Percentiles rank a stretch among this genome's conserved stretches.
Evolutionary conservation across 1,140 invertebrate genomes (phyloP).

Genomic region (Pseudoatta argentina): DNA sequence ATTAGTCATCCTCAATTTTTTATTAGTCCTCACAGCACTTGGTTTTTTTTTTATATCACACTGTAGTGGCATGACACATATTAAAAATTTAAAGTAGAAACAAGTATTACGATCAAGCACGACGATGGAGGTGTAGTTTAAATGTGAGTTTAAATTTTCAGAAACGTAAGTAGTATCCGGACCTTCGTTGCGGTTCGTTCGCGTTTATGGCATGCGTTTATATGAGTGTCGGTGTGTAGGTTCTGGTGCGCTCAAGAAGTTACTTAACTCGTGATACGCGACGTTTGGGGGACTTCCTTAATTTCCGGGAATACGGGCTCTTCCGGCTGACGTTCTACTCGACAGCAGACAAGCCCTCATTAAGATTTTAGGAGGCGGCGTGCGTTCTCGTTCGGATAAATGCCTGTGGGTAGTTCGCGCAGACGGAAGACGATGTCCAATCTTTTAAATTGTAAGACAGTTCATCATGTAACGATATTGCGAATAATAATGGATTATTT

Average conservation of each 20-base stretch:
- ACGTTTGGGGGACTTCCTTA: conserved; percentile 74
- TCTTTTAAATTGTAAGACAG: conserved; percentile 30
- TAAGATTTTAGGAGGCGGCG: conserved; percentile 71
- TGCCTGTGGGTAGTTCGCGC: conserved; percentile 16
- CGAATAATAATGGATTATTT: neutral
- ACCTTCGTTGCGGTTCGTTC: conserved; percentile 55
- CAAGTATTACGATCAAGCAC: conserved; percentile 6
- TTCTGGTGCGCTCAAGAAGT: conserved; percentile 60
- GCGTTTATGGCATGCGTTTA: conserved; percentile 55
- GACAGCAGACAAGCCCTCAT: conserved; percentile 76
- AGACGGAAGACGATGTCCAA: conserved; percentile 21
- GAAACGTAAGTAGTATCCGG: conserved; percentile 36
- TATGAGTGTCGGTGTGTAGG: conserved; percentile 34
- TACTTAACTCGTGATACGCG: conserved; percentile 74
- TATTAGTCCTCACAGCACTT: neutral
- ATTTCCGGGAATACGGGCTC: conserved; percentile 74
- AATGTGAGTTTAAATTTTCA: conserved; percentile 56
- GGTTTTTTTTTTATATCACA: conserved; percentile 21
- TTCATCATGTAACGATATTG: conserved; percentile 21
- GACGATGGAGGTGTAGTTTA: conserved; percentile 35
- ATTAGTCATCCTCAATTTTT: neutral
- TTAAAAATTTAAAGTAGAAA: conserved; percentile 41
- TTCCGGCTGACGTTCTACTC: conserved; percentile 76
- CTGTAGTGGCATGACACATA: neutral
- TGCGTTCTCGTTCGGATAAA: conserved; percentile 52